phyloP scores from a whole-genome alignment of 2,113 vertebrate genomes.

The Gracilinanus agilis region DNA sequence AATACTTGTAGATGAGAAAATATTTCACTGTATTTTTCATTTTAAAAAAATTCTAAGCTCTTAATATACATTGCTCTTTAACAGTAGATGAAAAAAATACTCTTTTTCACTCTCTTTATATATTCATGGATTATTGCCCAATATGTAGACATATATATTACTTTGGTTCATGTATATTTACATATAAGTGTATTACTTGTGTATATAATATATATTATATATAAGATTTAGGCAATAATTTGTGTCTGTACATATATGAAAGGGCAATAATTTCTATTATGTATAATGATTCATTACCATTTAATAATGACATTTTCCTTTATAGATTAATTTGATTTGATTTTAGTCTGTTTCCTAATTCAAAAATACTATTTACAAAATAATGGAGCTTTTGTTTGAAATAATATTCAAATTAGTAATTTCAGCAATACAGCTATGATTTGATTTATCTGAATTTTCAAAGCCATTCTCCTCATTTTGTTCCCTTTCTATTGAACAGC shows the following conservation, averaged over 20 bases:
- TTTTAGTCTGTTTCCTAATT: background rate
- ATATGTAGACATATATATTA: no score
- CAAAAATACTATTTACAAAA: conserved; percentile 19
- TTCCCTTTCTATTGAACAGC: background rate
- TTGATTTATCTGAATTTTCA: background rate
- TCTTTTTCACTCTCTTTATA: background rate
- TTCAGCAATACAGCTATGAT: background rate
- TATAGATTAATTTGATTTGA: background rate
- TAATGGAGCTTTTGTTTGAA: background rate
- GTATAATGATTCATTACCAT: background rate
- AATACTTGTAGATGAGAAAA: background rate
- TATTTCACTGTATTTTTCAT: background rate
- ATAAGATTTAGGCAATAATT: background rate
- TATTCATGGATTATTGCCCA: no score
- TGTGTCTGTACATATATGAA: background rate
- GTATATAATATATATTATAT: background rate
- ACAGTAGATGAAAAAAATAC: background rate
- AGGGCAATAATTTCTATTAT: background rate
- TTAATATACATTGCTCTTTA: background rate
- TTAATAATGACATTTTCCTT: background rate
- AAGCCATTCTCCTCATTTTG: background rate
- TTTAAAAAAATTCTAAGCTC: background rate
- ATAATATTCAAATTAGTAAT: background rate
- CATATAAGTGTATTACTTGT: no score
- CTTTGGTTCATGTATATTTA: no score